Evolutionary conservation across 2,797 vertebrate genomes (phyloP).

Genomic region (Leptodactylus fallax): DNA sequence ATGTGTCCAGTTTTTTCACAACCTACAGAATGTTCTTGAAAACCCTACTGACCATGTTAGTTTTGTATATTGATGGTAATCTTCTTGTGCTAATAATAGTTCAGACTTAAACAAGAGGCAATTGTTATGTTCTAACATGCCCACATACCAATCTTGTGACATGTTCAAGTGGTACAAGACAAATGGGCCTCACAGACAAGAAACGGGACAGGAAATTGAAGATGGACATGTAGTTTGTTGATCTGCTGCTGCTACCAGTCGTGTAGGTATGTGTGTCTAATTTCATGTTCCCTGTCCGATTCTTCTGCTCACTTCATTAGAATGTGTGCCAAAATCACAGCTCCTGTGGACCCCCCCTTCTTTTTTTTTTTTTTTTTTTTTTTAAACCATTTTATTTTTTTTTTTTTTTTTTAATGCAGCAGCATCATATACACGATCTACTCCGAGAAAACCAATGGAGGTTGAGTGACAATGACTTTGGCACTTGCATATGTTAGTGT

Average conservation of each 20-base stretch:
- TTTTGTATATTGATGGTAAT: conserved; percentile 4
- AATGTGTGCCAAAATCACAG: conserved; percentile 32
- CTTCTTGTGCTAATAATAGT: conserved; percentile 2
- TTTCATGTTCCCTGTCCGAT: not conserved
- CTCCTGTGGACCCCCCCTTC: not conserved
- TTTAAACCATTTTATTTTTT: not conserved
- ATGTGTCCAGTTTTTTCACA: not conserved
- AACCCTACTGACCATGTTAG: conserved; percentile 12
- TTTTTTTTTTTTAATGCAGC: not conserved
- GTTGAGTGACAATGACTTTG: not conserved
- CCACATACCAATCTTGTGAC: not conserved
- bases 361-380: no score
- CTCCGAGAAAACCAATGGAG: not conserved
- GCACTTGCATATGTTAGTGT: not conserved
- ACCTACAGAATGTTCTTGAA: not conserved
- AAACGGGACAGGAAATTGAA: not conserved
- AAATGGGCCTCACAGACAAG: not conserved
- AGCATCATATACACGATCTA: not conserved
- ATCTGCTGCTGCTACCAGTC: not conserved
- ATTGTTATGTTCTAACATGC: conserved; percentile 12
- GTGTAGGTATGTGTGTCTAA: not conserved
- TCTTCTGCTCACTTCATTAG: not conserved
- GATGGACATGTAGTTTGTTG: not conserved
- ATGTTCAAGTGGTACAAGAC: not conserved
- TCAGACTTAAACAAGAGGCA: not conserved